A percentile compares a stretch with the other conserved stretches of the same genome.
These are phyloP conservation scores for Synanthedon andrenaeformis DNA, from an alignment of 2,888 invertebrate genomes.

Conservation along the genomic window DNA sequence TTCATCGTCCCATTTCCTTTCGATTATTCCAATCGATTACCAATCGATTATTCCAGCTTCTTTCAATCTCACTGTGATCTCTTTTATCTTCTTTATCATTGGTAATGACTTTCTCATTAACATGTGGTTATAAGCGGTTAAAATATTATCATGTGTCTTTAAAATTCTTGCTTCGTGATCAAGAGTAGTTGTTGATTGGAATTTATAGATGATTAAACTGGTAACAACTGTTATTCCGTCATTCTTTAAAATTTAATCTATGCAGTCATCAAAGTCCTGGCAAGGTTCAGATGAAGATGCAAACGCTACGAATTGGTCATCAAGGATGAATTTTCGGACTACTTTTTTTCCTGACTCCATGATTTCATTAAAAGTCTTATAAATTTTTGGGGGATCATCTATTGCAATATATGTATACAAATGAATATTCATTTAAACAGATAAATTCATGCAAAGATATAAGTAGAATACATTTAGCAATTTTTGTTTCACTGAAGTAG, in stretches of 20 bases:
- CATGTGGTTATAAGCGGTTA: slow-evolving; percentile 47
- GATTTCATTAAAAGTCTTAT: slow-evolving; percentile 31
- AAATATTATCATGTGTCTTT: slow-evolving; percentile 25
- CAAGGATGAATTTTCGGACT: slow-evolving; percentile 15
- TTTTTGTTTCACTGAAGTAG: slow-evolving; percentile 38
- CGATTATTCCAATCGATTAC: too few relatives aligned
- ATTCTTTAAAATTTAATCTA: slow-evolving; percentile 15
- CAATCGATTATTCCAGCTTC: slow-evolving; percentile 36
- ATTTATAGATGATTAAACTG: slow-evolving; percentile 24
- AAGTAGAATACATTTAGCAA: slow-evolving; percentile 35
- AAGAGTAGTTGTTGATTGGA: slow-evolving; percentile 33
- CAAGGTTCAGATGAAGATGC: slow-evolving; percentile 20
- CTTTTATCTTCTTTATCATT: slow-evolving; percentile 21
- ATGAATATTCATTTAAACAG: slow-evolving; percentile 38
- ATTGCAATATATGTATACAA: slow-evolving; percentile 47
- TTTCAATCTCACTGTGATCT: slow-evolving; percentile 24
- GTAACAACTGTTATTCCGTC: slow-evolving; percentile 35
- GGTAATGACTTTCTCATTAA: slow-evolving; percentile 28
- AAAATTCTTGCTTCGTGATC: slow-evolving; percentile 40
- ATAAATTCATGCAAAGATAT: slow-evolving; percentile 33
- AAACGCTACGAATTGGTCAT: slow-evolving; percentile 26
- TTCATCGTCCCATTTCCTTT: slow-evolving; percentile 30
- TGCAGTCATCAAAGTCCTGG: slow-evolving; percentile 30
- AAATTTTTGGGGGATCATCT: slow-evolving; percentile 27
- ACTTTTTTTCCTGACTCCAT: slow-evolving; percentile 30